These are phyloP conservation scores for Brachionus asplanchnoidis DNA, from an alignment of 1,140 invertebrate species.

Conservation along the genomic window DNA sequence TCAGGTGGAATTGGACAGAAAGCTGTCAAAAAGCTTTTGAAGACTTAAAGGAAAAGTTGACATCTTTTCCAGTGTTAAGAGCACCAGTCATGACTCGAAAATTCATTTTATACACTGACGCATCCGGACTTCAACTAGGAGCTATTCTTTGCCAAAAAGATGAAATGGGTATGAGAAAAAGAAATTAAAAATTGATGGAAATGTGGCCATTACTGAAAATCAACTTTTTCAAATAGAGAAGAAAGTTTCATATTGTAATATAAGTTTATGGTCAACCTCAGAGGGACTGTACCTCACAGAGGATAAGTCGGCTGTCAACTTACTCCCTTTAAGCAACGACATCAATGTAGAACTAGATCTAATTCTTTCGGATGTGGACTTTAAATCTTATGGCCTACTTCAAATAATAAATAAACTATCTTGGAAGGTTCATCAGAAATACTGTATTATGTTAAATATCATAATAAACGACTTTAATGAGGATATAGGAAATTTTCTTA, in stretches of 20 bases:
- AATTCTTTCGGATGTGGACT: not conserved
- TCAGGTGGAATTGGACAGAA: not conserved
- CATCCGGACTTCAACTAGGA: constrained; percentile 42
- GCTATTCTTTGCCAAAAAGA: constrained; percentile 45
- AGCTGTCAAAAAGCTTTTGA: constrained; percentile 43
- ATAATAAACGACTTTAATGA: no score
- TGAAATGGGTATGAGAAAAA: constrained; percentile 10
- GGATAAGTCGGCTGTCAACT: not conserved
- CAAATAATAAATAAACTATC: constrained; percentile 7
- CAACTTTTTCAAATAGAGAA: constrained; percentile 1
- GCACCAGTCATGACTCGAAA: constrained; percentile 42
- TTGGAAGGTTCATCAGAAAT: no score
- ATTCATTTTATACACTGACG: constrained; percentile 45
- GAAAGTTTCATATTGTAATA: not conserved
- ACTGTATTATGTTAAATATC: no score
- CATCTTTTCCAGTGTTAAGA: constrained; percentile 37
- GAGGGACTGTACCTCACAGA: not conserved
- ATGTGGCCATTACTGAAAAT: constrained; percentile 1
- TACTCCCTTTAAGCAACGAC: not conserved
- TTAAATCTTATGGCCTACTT: not conserved
- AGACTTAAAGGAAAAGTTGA: constrained; percentile 42
- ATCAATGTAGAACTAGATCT: constrained; percentile 1
- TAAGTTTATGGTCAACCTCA: not conserved
- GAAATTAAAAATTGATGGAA: not conserved
- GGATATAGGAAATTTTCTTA: no score